phyloP scores from a whole-genome alignment of 2,888 invertebrate species.

The Amphimallon solstitiale region DNA sequence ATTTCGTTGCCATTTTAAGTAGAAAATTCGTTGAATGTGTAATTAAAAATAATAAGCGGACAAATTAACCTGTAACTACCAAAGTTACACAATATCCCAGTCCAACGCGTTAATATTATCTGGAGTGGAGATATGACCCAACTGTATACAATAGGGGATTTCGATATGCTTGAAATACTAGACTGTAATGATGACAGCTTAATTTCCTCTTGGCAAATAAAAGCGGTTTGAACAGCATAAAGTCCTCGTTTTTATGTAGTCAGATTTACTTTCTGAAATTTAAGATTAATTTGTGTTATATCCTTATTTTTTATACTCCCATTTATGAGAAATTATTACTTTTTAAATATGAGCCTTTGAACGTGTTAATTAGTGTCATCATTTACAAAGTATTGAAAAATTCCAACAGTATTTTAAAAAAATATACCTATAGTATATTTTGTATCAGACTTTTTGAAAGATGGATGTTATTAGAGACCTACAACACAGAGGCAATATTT shows the following conservation, averaged over 20 bases:
- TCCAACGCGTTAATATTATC: not conserved
- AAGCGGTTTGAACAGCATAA: slow-evolving; percentile 2
- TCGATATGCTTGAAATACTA: slow-evolving; percentile 3
- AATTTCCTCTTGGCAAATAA: slow-evolving; percentile 20
- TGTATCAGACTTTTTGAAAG: too few relatives aligned
- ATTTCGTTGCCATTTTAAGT: too few relatives aligned
- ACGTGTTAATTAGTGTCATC: too few relatives aligned
- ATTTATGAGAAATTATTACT: too few relatives aligned
- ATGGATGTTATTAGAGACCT: too few relatives aligned
- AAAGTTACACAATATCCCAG: not conserved
- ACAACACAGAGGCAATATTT: too few relatives aligned
- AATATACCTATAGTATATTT: too few relatives aligned
- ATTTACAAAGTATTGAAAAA: too few relatives aligned
- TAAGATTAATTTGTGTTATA: not conserved
- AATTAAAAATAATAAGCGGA: not conserved
- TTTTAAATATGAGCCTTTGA: too few relatives aligned
- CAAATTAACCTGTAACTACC: not conserved
- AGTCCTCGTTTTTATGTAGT: not conserved
- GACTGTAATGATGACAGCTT: slow-evolving; percentile 5
- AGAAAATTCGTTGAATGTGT: too few relatives aligned
- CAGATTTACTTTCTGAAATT: not conserved
- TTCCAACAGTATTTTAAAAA: too few relatives aligned
- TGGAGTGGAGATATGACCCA: not conserved
- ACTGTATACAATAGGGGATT: not conserved
- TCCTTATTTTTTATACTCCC: too few relatives aligned